These are phyloP conservation scores for Strigamia transsilvanica DNA, from an alignment of 2,888 invertebrate genomes.

Conservation along the genomic window DNA sequence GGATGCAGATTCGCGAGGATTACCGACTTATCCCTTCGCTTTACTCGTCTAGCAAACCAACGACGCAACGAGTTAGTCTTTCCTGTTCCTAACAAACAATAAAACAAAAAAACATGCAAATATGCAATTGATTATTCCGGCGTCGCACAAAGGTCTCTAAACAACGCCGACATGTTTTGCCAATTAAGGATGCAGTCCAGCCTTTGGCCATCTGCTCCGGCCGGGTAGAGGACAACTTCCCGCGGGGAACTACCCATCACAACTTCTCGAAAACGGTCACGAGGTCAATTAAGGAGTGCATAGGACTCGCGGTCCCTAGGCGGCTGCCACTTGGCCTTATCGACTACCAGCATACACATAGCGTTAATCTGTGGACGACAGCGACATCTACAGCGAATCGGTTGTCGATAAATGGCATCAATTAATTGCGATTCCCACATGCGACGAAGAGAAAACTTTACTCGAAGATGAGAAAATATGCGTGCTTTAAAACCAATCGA, in stretches of 20 bases:
- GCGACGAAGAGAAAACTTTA: neutral
- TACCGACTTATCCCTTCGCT: constrained; percentile 3
- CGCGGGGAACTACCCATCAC: constrained; percentile 23
- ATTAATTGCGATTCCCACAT: neutral
- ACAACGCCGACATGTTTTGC: neutral
- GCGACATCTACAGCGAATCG: constrained; percentile 8
- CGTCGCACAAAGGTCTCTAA: neutral
- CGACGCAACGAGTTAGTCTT: neutral
- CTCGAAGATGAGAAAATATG: neutral
- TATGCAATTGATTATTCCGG: neutral
- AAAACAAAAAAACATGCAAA: neutral
- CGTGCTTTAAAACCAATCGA: neutral
- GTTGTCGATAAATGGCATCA: constrained; percentile 4
- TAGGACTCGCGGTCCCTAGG: neutral
- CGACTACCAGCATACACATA: neutral
- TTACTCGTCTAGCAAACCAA: neutral
- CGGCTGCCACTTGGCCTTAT: neutral
- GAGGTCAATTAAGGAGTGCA: constrained; percentile 15
- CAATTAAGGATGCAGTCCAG: neutral
- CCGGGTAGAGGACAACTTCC: neutral
- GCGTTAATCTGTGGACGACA: constrained; percentile 14
- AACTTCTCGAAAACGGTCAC: neutral
- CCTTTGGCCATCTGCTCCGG: neutral
- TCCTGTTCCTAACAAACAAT: neutral
- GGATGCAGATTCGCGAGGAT: constrained; percentile 12